Base-by-base conservation (phyloP, 1,140 invertebrate genomes). In the Wiebesia pumilae region DNA sequence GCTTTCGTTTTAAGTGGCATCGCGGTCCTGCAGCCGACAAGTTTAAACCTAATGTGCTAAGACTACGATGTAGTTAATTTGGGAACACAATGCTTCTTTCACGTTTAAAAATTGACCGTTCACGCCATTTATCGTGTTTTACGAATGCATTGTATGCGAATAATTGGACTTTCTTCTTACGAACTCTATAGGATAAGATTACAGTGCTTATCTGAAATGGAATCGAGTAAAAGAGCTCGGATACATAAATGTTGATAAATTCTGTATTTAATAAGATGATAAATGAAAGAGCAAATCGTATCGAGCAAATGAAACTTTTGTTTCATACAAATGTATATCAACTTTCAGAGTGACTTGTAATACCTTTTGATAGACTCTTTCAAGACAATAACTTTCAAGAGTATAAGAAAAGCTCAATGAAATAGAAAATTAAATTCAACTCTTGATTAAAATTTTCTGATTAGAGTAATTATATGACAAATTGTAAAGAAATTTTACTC, bases 381-480 rank as follows among this genome's bases (percentile, higher is more conserved):
- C 73, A 51, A 77, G 14, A 43, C 24, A 77, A 33, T 47, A 77
- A 51, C 47, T 77, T 16, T 47, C 24, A 77, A 77, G 30, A 24
- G 40, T 6, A 47, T 38, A 33, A 47, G 43, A 77, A 43, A 10
- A 77, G 43, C 30, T 33, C 35, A 19, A 54, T 33, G 30, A 78
- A 78, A 78, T 62, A 38, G 78, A 35, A 38, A 80, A 80, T 80
- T 80, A 80, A 80, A 65, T 80, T 38, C 10, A 65, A 62, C 40
- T 62, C 33, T 80, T 30, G 47, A 79, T 54, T 54, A 43, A 35
- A 33, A 79, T 47, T 79, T 79, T 79, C 43, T 79, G 54, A 54
- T 79, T 79, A 47, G 27, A 79, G n/a, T 35, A 4, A 30, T 79
- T 33, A 21, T 33, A 3, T n/a, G 33, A 38, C 69, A 35, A 35